Base-by-base conservation (phyloP, 2,888 invertebrate genomes). In the Lysandra bellargus region DNA sequence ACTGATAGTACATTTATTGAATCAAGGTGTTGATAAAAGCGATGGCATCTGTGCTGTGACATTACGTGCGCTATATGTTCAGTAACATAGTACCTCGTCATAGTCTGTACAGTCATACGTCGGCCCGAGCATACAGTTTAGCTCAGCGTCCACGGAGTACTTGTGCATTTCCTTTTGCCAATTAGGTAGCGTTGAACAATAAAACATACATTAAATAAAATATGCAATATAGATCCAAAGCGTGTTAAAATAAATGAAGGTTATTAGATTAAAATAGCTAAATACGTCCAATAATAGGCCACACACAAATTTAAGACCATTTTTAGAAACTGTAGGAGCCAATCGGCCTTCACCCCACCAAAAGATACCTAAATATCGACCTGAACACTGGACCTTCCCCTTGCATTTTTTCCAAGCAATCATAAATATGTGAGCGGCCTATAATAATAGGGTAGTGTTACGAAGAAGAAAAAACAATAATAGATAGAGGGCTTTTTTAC, bases 141-240 rank as follows among this genome's bases (percentile, higher is more conserved):
- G 96, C 95, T 97, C 97, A 87, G 97, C 97, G 90, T 97, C 97
- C 96, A 97, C 96, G 96, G 96, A 97, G 96, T 97, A 96, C 92
- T 96, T 96, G 95, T 96, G 96, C 96, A 96, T 96, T 95, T 96
- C 96, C 97, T 97, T 95, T 95, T 95, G 95, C 92, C 92, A 93
- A 93, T 92, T 90, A 90, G 92, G 91, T 92, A 89, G 93, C 94
- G 90, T 92, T 92, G 91, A 93, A 92, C 76, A 76, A 75, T 53
- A 75, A 76, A 76, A 73, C 53, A 76, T 53, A 33, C 17, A 17
- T 76, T 76, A 76, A 76, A 76, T 7, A 76, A 76, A 76, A 76
- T 76, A 76, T 76, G 49, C 53, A 53, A 53, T 76, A 57, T 14
- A 76, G 37, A 6, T 33, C 1, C 4, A 5, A 69, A 69, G 69